Percentiles rank a stretch among this genome's conserved stretches.
Conservation (phyloP, 1,140 invertebrate species). For the Acyrthosiphon pisum region DNA sequence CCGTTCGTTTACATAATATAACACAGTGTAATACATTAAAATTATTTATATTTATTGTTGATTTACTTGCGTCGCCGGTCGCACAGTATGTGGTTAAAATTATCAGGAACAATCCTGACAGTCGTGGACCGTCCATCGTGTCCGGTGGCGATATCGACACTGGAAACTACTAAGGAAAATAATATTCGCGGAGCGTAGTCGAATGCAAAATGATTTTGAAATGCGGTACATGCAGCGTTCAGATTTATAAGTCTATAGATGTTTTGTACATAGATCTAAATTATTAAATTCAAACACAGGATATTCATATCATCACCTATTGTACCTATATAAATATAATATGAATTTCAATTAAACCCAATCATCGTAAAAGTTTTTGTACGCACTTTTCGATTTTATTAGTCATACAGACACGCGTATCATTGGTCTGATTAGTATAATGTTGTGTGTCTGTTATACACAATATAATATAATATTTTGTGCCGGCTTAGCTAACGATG, state of each 20-base stretch:
- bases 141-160: background rate
- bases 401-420: background rate
- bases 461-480: background rate
- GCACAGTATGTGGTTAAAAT: background rate
- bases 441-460: background rate
- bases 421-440: background rate
- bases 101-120: background rate
- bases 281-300: background rate
- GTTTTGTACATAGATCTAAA: background rate
- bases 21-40: background rate
- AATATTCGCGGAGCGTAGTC: background rate
- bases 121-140: background rate
- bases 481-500: background rate
- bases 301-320: background rate
- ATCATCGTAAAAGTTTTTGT: background rate
- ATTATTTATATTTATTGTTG: background rate
- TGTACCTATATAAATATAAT: slow-evolving; percentile 9
- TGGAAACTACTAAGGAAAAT: background rate
- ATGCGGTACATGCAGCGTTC: background rate
- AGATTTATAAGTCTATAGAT: background rate
- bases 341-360: background rate
- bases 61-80: background rate
- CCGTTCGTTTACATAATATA: background rate
- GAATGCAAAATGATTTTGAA: background rate
- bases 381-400: background rate